These are phyloP conservation scores for Pantherophis guttatus DNA, from an alignment of 2,113 vertebrate species.

Conservation along the genomic window DNA sequence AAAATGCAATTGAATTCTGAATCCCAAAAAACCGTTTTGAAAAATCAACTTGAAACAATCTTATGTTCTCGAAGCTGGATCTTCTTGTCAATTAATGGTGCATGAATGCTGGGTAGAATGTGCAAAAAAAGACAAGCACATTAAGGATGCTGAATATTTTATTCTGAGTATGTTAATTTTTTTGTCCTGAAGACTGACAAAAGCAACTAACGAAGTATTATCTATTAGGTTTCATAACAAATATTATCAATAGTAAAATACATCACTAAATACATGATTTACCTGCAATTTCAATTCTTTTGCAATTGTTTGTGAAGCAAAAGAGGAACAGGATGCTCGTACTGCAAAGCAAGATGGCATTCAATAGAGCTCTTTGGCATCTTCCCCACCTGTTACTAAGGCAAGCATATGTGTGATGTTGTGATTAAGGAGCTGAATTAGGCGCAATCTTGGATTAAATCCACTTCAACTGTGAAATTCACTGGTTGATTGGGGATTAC, in stretches of 20 bases:
- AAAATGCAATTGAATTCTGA: not conserved
- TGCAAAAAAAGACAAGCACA: not conserved
- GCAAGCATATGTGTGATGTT: not conserved
- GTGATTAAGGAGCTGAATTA: not conserved
- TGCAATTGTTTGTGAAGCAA: not conserved
- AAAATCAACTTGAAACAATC: not conserved
- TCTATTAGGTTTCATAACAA: not conserved
- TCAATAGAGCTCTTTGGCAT: not conserved
- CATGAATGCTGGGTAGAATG: not conserved
- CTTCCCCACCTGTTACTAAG: not conserved
- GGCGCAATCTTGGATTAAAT: not conserved
- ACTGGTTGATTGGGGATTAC: not conserved
- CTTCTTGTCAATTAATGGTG: not conserved
- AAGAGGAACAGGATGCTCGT: not conserved
- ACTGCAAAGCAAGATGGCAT: not conserved
- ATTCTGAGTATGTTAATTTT: not conserved
- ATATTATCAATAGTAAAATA: not conserved
- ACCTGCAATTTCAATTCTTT: not conserved
- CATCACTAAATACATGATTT: not conserved
- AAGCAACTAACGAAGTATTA: not conserved
- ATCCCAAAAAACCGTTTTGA: constrained; percentile 1
- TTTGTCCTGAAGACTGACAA: not conserved
- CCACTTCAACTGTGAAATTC: not conserved
- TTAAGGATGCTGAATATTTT: not conserved
- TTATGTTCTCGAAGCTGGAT: not conserved